Evolutionary conservation across 2,113 vertebrate species (phyloP), one percentile per base, ranked within the genome.

Genomic region (Chelonoidis abingdonii): DNA sequence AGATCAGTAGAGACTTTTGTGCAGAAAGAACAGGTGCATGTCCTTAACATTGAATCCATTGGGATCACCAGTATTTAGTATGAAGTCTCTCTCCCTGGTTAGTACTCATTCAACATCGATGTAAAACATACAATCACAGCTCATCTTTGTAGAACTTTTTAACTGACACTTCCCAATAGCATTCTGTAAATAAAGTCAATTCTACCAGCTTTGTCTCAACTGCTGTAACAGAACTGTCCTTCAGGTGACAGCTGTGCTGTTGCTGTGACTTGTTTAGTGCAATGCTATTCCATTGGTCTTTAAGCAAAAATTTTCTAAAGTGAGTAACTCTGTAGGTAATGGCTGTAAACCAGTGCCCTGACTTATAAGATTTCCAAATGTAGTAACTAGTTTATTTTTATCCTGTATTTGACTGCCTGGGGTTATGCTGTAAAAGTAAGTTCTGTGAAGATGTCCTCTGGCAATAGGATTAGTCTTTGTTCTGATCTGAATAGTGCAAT

Each of bases 141-240:
- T 97, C 94, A 93, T 97, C 95, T 95, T 93, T 97, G 92, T 98
- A 97, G 49, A 88, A 95, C 94, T 97, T 97, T 97, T 97, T 98
- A 96, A 97, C 95, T 92, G 94, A 97, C 95, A 97, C 95, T 96
- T 97, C 96, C 96, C 93, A 92, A 92, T 97, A 96, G 95, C 90
- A 50, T 98, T 97, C 94, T 98, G 97, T 98, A 98, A 98, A 98
- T 98, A 98, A 98, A 98, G 97, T 97, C 92, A 95, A 95, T 97
- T 98, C 98, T 97, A 97, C 95, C 95, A 97, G 96, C 94, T 94
- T 13, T 86, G 91, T 96, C 93, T 93, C 82, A 65, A 52, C 84
- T 97, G 84, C 88, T 94, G 62, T 84, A 47, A 88, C 88, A 10
- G 44, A 56, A 35, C n/a, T 5, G 6, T 2, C 1, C 13, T 35